A percentile compares a stretch with the other conserved stretches of the same genome.
Conservation (phyloP, 2,888 invertebrate species). For the Eremobia ochroleuca region DNA sequence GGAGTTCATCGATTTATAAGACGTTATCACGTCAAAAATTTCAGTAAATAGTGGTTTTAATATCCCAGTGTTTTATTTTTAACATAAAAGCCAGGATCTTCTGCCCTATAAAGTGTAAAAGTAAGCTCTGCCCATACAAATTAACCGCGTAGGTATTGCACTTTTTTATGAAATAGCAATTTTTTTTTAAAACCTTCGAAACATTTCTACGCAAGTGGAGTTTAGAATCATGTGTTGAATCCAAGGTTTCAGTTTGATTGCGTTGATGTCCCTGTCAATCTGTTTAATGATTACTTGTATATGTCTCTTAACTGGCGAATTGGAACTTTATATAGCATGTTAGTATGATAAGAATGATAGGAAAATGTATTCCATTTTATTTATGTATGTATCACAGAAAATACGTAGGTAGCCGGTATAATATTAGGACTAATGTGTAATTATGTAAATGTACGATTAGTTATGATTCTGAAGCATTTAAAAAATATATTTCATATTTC, state of each 20-base stretch:
- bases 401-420: slow-evolving; percentile 12
- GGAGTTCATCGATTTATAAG: too few relatives aligned
- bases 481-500: slow-evolving; percentile 30
- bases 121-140: background rate
- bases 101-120: too few relatives aligned
- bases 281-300: background rate
- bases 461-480: slow-evolving; percentile 45
- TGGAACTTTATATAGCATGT: background rate
- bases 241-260: background rate
- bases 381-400: background rate
- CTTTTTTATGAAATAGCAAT: background rate
- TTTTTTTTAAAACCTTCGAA: too few relatives aligned
- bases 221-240: background rate
- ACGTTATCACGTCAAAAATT: too few relatives aligned
- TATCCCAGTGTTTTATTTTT: too few relatives aligned
- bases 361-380: slow-evolving; percentile 35
- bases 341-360: background rate
- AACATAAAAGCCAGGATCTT: too few relatives aligned
- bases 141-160: too few relatives aligned
- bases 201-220: too few relatives aligned
- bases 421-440: slow-evolving; percentile 11
- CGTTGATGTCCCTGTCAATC: too few relatives aligned
- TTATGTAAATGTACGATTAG: slow-evolving; percentile 39
- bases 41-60: too few relatives aligned
- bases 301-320: background rate